Percentiles rank a stretch among this genome's conserved stretches.
Conservation (phyloP, 2,797 vertebrate species). For the Geotrypetes seraphini region DNA sequence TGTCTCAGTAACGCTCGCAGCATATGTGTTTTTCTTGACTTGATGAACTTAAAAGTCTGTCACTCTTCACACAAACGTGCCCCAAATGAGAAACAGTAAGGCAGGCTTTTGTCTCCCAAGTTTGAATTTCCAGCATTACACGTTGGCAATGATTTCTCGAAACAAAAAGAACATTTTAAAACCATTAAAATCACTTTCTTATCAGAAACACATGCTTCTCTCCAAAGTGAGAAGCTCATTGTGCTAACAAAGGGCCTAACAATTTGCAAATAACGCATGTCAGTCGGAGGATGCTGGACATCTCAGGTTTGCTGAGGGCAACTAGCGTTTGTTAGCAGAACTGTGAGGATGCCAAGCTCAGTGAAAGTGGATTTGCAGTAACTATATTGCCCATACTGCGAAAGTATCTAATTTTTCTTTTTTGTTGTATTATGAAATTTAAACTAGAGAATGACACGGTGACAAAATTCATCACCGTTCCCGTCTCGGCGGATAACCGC, state of each 20-base stretch:
- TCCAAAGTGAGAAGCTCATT: constrained; percentile 56
- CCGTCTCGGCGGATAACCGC: too few relatives aligned
- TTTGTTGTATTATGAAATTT: constrained; percentile 12
- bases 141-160: constrained; percentile 62
- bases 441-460: too few relatives aligned
- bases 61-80: too few relatives aligned
- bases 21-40: constrained; percentile 68
- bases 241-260: constrained; percentile 56
- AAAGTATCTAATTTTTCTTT: constrained; percentile 11
- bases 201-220: constrained; percentile 67
- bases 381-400: constrained; percentile 46
- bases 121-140: constrained; percentile 58
- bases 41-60: constrained; percentile 47
- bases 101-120: constrained; percentile 50
- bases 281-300: background rate
- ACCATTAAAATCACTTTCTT: constrained; percentile 68
- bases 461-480: too few relatives aligned
- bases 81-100: constrained; percentile 69
- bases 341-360: constrained; percentile 53
- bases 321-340: constrained; percentile 53
- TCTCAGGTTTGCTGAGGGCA: constrained; percentile 29
- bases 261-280: constrained; percentile 26
- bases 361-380: constrained; percentile 57
- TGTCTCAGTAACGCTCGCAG: constrained; percentile 41
- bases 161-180: constrained; percentile 54